A percentile compares a stretch with the other conserved stretches of the same genome.
Evolutionary conservation across 2,113 vertebrate species (phyloP).

Genomic region (Plestiodon gilberti): DNA sequence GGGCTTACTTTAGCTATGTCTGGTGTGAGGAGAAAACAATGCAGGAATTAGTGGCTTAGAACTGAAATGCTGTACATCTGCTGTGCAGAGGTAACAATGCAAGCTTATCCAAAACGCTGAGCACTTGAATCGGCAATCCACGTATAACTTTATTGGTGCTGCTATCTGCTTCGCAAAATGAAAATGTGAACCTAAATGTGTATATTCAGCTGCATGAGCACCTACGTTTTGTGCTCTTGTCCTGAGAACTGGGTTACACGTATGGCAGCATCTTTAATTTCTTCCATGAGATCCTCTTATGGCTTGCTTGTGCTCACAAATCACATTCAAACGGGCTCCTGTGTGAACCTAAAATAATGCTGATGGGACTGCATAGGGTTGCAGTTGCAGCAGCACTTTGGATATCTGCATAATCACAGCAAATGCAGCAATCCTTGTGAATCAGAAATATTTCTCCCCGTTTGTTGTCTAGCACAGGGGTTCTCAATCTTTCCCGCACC

Average conservation of each 20-base stretch:
- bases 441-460: background rate
- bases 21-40: slow-evolving; percentile 55
- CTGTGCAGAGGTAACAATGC: background rate
- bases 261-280: background rate
- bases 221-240: background rate
- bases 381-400: background rate
- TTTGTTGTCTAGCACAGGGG: slow-evolving; percentile 42
- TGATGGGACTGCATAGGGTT: background rate
- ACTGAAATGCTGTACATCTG: slow-evolving; percentile 40
- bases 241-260: background rate
- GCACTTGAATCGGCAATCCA: background rate
- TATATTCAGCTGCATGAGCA: background rate
- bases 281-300: background rate
- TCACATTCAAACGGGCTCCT: background rate
- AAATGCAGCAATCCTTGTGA: background rate
- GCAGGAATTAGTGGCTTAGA: slow-evolving; percentile 57
- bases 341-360: background rate
- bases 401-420: background rate
- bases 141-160: background rate
- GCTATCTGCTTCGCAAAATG: background rate
- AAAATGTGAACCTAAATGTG: background rate
- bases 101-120: background rate
- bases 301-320: background rate
- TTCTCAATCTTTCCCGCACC: no score
- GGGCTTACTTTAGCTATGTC: slow-evolving; percentile 30